phyloP scores from a whole-genome alignment of 2,888 invertebrate species.

The Magallana nippona region DNA sequence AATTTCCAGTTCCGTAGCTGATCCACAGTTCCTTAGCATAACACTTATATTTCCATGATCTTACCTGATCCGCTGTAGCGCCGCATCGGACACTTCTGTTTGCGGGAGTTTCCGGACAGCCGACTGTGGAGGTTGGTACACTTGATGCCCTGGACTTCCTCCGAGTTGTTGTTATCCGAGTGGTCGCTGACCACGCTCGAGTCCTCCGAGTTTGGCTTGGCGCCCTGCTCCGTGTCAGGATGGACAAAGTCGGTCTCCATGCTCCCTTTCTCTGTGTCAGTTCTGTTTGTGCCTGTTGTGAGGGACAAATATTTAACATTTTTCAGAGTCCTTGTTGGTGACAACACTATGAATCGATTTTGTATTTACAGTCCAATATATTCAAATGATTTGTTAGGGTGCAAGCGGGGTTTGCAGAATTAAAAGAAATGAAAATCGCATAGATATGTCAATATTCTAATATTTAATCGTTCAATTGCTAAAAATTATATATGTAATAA shows the following conservation, averaged over 20 bases:
- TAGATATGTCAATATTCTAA: too few species aligned
- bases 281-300: conserved; percentile 1
- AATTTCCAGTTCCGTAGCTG: background rate
- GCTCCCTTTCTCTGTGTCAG: conserved; percentile 35
- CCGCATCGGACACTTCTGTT: conserved; percentile 75
- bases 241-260: conserved; percentile 33
- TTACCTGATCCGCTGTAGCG: conserved; percentile 61
- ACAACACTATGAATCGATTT: too few species aligned
- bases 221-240: conserved; percentile 39
- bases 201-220: conserved; percentile 64
- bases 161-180: conserved; percentile 61
- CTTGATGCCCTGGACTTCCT: conserved; percentile 62
- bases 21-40: too few species aligned
- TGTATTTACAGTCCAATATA: too few species aligned
- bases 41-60: too few species aligned
- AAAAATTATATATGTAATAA: too few species aligned
- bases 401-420: too few species aligned
- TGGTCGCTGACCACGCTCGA: conserved; percentile 72
- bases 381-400: too few species aligned
- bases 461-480: too few species aligned
- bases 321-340: too few species aligned
- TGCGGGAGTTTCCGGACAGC: conserved; percentile 69
- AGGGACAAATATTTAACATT: too few species aligned
- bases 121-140: conserved; percentile 70
- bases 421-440: too few species aligned